Percentiles rank a stretch among this genome's conserved stretches.
These are phyloP conservation scores for Pogoniulus pusillus DNA, from an alignment of 2,797 vertebrate genomes.

Conservation along the genomic window DNA sequence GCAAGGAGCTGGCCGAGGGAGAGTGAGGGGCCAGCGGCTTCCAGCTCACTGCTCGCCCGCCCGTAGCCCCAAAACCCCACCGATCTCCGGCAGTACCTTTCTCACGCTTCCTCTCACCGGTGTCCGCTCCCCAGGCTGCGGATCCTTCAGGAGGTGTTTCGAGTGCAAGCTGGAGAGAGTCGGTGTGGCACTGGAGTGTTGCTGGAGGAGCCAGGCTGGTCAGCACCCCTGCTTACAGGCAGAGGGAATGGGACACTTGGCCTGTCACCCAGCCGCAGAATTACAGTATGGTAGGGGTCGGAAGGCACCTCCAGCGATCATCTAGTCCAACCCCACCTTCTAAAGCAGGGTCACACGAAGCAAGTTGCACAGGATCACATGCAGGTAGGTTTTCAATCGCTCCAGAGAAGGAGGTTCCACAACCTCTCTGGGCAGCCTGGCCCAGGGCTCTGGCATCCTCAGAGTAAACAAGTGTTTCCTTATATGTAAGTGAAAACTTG, in stretches of 20 bases:
- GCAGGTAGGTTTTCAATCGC: too few relatives aligned
- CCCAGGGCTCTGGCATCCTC: too few relatives aligned
- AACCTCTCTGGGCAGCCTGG: too few relatives aligned
- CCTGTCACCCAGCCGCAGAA: rapidly evolving
- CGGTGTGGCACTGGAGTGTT: background rate
- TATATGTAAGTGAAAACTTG: too few relatives aligned
- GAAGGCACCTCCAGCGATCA: too few relatives aligned
- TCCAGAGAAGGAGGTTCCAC: too few relatives aligned
- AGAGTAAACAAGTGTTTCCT: too few relatives aligned
- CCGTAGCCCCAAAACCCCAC: too few relatives aligned
- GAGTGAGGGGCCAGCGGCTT: background rate
- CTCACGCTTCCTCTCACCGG: rapidly evolving
- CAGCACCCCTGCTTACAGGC: background rate
- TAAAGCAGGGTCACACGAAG: too few relatives aligned
- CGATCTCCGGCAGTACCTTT: background rate
- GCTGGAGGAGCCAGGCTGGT: background rate
- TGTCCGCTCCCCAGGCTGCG: background rate
- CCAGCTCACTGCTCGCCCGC: background rate
- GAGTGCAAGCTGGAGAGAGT: background rate
- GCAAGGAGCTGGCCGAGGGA: background rate
- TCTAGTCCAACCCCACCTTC: too few relatives aligned
- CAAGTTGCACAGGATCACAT: too few relatives aligned
- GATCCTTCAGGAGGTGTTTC: rapidly evolving
- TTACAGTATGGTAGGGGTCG: too few relatives aligned
- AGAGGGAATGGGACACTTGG: background rate